Base-by-base conservation (phyloP, 2,113 vertebrate species). In the Carettochelys insculpta region DNA sequence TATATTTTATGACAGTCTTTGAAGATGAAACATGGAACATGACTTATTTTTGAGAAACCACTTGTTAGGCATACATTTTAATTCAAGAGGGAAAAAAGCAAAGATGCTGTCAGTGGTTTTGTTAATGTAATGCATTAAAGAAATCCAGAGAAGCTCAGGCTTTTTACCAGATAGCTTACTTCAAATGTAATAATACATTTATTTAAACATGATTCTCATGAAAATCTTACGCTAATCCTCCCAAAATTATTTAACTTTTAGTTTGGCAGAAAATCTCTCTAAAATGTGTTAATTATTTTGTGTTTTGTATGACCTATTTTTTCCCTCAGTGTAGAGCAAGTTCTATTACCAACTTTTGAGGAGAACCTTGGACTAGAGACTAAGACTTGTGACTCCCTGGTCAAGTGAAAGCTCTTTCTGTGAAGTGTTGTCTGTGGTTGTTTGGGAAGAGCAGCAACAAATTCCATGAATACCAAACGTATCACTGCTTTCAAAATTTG, bases 1-100 rank as follows among this genome's bases (percentile, higher is more conserved):
- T 95, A 83, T 25, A 65, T 88, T 96, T 93, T 93, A 93, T 53
- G 3, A 77, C 79, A 92, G 88, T 94, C 85, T 92, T 94, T 95
- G 87, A 97, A 92, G 77, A 47, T 53, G 51, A 19, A 22, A 76
- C 8, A 61, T 16, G 27, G 13, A 82, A 88, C 88, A 48, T 27
- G 52, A 45, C 22, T n/a, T 81, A n/a, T 81, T 91, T 83, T 88
- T 61, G 27, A 85, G 52, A 91, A 95, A 77, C 24, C 14, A 61
- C 82, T 96, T 95, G 14, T 91, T 93, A 87, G 77, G 82, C n/a
- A 90, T 88, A 34, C n/a, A 86, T 90, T 93, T 83, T 75, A 24
- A 54, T 51, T 61, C 51, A 45, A 54, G 29, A 29, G 75, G 82
- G 83, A 41, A 86, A 91, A 95, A 25, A 61, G 56, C 58, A 93